Evolutionary conservation across 2,113 vertebrate species (phyloP).

Genomic region (Macroglossus sobrinus): DNA sequence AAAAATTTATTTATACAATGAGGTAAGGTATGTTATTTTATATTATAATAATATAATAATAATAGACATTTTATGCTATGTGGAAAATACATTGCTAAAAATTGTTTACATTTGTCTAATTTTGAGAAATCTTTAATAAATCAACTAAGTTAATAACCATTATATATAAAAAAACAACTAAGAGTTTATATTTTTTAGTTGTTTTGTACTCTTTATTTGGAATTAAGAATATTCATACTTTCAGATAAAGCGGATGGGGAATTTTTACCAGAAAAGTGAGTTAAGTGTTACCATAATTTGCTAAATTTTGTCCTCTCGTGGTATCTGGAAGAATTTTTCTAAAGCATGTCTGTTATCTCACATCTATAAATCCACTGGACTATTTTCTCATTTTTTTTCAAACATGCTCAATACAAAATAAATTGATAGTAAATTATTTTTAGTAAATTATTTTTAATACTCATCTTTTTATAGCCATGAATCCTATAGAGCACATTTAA

Average conservation of each 20-base stretch:
- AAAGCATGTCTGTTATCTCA: background rate
- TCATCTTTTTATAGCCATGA: background rate
- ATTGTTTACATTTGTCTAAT: background rate
- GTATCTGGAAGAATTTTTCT: slow-evolving; percentile 29
- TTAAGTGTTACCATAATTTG: background rate
- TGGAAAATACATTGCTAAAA: background rate
- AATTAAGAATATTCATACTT: background rate
- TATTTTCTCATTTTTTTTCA: background rate
- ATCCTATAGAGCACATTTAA: background rate
- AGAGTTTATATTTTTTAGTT: background rate
- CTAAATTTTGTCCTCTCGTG: background rate
- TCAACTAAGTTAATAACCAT: background rate
- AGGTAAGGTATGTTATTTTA: background rate
- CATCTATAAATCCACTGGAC: background rate
- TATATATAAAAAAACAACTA: background rate
- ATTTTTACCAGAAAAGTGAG: background rate
- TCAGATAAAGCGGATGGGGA: background rate
- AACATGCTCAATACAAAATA: background rate
- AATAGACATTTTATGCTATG: background rate
- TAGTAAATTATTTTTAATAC: background rate
- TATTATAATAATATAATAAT: background rate
- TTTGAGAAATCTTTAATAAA: background rate
- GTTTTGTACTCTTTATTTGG: background rate
- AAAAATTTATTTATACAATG: background rate
- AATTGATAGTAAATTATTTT: background rate